phyloP scores from a whole-genome alignment of 1,140 invertebrate species.

The Gryllus bimaculatus region DNA sequence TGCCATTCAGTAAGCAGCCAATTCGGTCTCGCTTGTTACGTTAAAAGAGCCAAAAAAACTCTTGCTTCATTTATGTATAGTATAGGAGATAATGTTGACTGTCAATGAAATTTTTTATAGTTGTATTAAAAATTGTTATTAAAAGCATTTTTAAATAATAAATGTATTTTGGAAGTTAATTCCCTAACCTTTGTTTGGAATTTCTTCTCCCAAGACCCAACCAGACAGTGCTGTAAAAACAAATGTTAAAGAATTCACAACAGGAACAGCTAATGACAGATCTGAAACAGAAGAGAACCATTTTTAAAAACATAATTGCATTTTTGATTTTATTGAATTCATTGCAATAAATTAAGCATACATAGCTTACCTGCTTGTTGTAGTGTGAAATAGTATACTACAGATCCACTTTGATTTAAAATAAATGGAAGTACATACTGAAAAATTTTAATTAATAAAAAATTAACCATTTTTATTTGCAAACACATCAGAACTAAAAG shows the following conservation, averaged over 20 bases:
- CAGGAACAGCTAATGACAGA: slow-evolving; percentile 54
- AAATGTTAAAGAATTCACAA: slow-evolving; percentile 60
- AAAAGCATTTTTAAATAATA: no score
- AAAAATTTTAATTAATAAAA: slow-evolving; percentile 26
- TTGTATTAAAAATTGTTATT: no score
- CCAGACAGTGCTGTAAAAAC: slow-evolving; percentile 57
- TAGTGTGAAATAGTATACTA: slow-evolving; percentile 51
- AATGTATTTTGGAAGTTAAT: no score
- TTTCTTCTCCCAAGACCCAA: slow-evolving; percentile 45
- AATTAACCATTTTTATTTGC: no score
- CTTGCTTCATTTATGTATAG: no score
- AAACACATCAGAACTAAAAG: no score
- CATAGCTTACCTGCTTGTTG: slow-evolving; percentile 30
- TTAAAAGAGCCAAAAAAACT: no score
- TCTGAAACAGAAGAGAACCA: slow-evolving; percentile 31
- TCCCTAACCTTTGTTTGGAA: slow-evolving; percentile 26
- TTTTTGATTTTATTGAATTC: background rate
- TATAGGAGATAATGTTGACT: no score
- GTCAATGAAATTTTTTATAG: no score
- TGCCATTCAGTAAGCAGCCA: no score
- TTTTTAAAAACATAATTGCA: no score
- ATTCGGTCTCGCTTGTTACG: no score
- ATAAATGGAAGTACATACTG: slow-evolving; percentile 58
- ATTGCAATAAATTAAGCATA: background rate
- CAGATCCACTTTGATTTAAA: slow-evolving; percentile 56